These are phyloP conservation scores for Calypte anna DNA, from an alignment of 2,113 vertebrate genomes.

Conservation along the genomic window DNA sequence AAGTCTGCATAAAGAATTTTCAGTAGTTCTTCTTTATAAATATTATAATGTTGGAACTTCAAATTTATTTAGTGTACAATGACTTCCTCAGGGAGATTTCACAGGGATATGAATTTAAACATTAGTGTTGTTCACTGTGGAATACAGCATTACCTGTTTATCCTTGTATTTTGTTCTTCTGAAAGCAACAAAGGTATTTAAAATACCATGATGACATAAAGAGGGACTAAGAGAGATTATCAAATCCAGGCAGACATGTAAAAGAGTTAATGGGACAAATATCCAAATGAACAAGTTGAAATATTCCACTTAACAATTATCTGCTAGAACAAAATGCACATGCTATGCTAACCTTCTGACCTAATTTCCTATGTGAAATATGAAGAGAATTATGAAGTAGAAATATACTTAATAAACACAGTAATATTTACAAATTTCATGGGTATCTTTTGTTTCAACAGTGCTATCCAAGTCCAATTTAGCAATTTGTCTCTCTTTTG, in stretches of 20 bases:
- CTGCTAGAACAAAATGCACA: neutral
- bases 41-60: neutral
- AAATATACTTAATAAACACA: neutral
- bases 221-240: neutral
- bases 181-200: neutral
- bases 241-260: neutral
- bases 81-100: neutral
- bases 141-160: neutral
- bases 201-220: neutral
- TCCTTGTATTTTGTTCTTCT: neutral
- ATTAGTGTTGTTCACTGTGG: neutral
- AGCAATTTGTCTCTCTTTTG: neutral
- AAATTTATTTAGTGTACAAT: neutral
- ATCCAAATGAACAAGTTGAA: neutral
- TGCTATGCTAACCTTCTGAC: neutral
- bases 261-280: neutral
- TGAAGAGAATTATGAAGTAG: neutral
- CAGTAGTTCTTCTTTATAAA: neutral
- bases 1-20: neutral
- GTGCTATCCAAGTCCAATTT: neutral
- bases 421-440: neutral
- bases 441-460: neutral
- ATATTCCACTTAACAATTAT: neutral
- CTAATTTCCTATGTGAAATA: neutral
- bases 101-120: neutral